These are phyloP conservation scores for Enteromius paludinosus DNA, from an alignment of 2,797 vertebrate species.

Conservation along the genomic window DNA sequence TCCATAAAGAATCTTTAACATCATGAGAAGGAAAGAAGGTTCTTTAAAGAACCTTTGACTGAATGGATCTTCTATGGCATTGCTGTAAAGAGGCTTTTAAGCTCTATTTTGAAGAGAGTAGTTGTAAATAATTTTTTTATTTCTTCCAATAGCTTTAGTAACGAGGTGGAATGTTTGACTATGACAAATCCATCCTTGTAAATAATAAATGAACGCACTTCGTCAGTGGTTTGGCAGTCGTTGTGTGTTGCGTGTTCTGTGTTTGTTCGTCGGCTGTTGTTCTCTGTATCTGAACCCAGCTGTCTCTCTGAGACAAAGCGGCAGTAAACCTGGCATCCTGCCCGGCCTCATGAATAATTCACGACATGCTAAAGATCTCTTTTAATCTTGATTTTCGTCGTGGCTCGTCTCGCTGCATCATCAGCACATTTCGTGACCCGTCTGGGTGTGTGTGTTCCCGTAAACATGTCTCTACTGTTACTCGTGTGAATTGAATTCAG, in stretches of 20 bases:
- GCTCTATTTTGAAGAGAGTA: too few species aligned
- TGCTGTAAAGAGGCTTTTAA: too few species aligned
- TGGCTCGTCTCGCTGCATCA: slow-evolving; percentile 71
- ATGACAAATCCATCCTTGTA: neutral
- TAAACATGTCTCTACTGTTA: neutral
- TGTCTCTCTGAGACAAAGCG: slow-evolving; percentile 64
- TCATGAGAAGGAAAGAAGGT: too few species aligned
- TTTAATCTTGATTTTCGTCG: slow-evolving; percentile 78
- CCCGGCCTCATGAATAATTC: slow-evolving; percentile 73
- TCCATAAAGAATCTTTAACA: too few species aligned
- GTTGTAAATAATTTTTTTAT: neutral
- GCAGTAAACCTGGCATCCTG: slow-evolving; percentile 61
- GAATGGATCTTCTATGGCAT: too few species aligned
- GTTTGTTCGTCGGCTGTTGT: slow-evolving; percentile 60
- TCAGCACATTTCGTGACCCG: slow-evolving; percentile 71
- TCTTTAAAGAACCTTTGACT: too few species aligned
- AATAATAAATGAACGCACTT: neutral
- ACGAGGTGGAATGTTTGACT: neutral
- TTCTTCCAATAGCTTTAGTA: neutral
- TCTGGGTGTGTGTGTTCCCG: slow-evolving; percentile 4
- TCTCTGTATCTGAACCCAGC: slow-evolving; percentile 57
- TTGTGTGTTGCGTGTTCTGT: neutral
- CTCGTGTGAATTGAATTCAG: neutral
- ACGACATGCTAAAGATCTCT: slow-evolving; percentile 70
- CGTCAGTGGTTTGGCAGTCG: neutral